Evolutionary conservation across 2,797 vertebrate genomes (phyloP), one percentile per base, ranked within the genome.

Genomic region (Typhlichthys eigenmanni): DNA sequence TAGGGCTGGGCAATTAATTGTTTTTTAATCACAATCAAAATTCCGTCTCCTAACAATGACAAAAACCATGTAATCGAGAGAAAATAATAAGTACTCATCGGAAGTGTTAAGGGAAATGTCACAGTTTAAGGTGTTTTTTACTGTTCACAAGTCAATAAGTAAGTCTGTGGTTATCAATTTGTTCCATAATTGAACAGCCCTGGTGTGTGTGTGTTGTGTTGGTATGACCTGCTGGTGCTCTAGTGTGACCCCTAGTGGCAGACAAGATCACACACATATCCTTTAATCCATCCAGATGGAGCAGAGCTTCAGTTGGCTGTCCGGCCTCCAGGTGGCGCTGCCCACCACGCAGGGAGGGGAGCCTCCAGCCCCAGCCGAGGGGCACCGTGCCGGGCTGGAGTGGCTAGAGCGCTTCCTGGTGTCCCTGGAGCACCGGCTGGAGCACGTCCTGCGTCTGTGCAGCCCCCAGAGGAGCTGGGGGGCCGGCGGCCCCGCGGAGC

Each of bases 241-340:
- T 47, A 86, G 89, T 24, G 24, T 29, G 24, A 29, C 24, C 24
- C 24, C 24, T 29, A 29, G 24, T 4, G 24, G 24, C 24, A 29
- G 24, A 29, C 24, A 29, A 29, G 24, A 29, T 4, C 24, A 29
- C 24, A 29, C 24, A 29, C 24, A 29, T 4, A 29, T 43, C 7
- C 38, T 53, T 10, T 54, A 34, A 13, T 29, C 13, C 3, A 2
- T 61, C 66, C 82, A 96, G 95, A 88, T 98, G 71, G 93, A 96
- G 85, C 92, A 93, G 78, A 93, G 95, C 87, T 88, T 91, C 76
- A 94, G 94, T 69, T 89, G 87, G 66, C 83, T 96, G n/a, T 92
- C 94, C 69, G 89, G 86, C 66, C 92, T 96, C 64, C 95, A 95
- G 81, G 90, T 92, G 43, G 93, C 94, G 8, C 81, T 94, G 13